Conservation (phyloP, 2,113 vertebrate species). For the Brachirus orientalis region DNA sequence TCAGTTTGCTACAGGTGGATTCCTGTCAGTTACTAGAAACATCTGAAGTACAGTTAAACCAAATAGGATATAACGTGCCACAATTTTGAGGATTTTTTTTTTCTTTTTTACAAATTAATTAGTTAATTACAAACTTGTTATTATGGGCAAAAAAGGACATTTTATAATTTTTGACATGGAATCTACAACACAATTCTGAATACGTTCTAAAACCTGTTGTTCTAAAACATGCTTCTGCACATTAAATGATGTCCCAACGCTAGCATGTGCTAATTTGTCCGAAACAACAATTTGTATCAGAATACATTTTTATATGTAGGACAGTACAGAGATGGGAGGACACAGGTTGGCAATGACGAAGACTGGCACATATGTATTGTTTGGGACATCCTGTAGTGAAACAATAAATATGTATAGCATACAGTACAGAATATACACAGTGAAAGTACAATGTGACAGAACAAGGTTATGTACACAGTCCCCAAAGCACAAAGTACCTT, state of each 20-base stretch:
- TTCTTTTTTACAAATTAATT: too few species aligned
- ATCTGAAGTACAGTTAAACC: background rate
- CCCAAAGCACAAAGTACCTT: background rate
- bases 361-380: slow-evolving; percentile 1
- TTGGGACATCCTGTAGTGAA: background rate
- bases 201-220: background rate
- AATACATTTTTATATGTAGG: too few species aligned
- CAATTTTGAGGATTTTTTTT: too few species aligned
- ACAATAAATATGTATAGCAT: too few species aligned
- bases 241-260: too few species aligned
- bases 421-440: too few species aligned
- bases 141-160: background rate
- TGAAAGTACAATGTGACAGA: slow-evolving; percentile 11
- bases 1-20: background rate
- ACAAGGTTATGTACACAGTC: slow-evolving; percentile 5
- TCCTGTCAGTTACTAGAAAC: background rate
- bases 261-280: too few species aligned
- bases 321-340: background rate
- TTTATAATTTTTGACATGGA: too few species aligned
- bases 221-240: background rate
- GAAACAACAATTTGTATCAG: too few species aligned
- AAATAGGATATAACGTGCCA: background rate
- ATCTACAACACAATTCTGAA: background rate
- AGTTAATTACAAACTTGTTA: too few species aligned
- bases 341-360: background rate